Percentiles rank a stretch among this genome's conserved stretches.
phyloP scores from a whole-genome alignment of 1,140 invertebrate species.

The Drosophila nigrodunni region DNA sequence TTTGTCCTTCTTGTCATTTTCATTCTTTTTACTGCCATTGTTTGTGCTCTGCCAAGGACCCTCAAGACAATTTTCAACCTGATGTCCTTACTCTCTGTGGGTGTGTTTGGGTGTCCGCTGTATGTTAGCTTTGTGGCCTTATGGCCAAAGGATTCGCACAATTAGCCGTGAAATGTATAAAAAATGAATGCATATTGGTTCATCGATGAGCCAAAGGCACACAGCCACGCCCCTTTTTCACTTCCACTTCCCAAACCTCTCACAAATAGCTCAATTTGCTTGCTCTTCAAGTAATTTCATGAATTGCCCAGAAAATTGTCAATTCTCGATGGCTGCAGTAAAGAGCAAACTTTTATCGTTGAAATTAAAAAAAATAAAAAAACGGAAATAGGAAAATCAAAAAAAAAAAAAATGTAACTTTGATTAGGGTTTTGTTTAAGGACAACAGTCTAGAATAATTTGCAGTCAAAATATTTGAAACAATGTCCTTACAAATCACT shows the following conservation, averaged over 20 bases:
- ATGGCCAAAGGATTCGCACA: constrained; percentile 57
- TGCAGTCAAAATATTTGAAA: constrained; percentile 5
- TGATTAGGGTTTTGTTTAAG: constrained; percentile 6
- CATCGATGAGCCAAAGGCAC: constrained; percentile 27
- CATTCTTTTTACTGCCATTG: constrained; percentile 23
- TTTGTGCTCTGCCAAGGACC: constrained; percentile 13
- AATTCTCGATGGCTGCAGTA: neutral
- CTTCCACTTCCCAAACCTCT: neutral
- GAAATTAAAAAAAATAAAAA: constrained; percentile 8
- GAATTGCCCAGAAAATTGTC: constrained; percentile 11
- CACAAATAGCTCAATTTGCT: neutral
- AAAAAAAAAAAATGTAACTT: neutral
- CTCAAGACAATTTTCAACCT: constrained; percentile 36
- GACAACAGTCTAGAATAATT: neutral
- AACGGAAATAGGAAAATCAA: neutral
- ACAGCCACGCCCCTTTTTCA: neutral
- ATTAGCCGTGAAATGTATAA: constrained; percentile 61
- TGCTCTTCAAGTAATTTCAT: constrained; percentile 16
- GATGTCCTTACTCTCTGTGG: constrained; percentile 4
- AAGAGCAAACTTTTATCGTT: constrained; percentile 16
- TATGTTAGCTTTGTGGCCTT: constrained; percentile 40
- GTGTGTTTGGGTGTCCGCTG: constrained; percentile 6
- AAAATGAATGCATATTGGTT: constrained; percentile 47
- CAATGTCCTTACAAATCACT: constrained; percentile 2
- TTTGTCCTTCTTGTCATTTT: constrained; percentile 10